Conservation (phyloP, 2,797 vertebrate species). For the Falco biarmicus region DNA sequence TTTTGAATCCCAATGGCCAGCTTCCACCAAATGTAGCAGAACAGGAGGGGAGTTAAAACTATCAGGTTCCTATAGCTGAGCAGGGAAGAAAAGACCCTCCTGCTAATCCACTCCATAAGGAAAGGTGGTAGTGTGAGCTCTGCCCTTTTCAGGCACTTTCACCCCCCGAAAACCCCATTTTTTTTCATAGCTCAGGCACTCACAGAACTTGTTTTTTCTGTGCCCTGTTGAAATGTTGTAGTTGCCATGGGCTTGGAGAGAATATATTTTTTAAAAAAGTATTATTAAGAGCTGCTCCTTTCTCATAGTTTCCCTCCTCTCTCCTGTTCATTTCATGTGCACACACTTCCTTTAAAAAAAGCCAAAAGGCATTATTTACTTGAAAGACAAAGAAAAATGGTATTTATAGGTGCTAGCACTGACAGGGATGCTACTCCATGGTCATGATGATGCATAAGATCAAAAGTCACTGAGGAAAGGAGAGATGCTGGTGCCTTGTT, state of each 20-base stretch:
- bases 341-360: background rate
- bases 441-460: background rate
- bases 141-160: background rate
- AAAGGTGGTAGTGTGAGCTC: background rate
- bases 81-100: background rate
- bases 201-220: background rate
- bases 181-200: background rate
- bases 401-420: background rate
- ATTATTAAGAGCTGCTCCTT: background rate
- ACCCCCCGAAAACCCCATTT: background rate
- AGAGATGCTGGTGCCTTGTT: background rate
- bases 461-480: background rate
- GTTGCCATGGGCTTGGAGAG: background rate
- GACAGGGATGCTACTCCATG: background rate
- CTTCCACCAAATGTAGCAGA: background rate
- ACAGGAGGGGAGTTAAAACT: background rate
- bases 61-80: background rate
- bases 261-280: background rate
- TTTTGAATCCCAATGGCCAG: background rate
- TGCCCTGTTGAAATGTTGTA: background rate
- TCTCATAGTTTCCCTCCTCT: background rate
- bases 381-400: background rate
- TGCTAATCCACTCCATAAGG: background rate
- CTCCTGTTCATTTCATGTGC: background rate
- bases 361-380: background rate